A percentile compares a stretch with the other conserved stretches of the same genome.
phyloP scores from a whole-genome alignment of 2,113 vertebrate genomes.

The Hippopotamus amphibius region DNA sequence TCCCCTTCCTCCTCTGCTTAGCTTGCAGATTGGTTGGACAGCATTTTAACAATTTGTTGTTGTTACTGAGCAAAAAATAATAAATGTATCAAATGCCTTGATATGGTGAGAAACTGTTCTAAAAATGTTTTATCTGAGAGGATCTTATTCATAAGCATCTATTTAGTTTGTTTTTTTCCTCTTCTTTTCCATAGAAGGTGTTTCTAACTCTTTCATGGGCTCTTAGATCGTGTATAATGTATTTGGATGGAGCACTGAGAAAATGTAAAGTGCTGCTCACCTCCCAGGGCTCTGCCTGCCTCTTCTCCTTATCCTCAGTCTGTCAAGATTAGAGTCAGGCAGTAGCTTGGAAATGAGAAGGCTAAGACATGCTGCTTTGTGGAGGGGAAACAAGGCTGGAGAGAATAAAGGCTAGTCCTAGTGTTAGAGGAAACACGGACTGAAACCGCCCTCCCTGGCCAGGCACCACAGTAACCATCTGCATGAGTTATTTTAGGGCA shows the following conservation, averaged over 20 bases:
- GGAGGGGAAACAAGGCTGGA: not conserved
- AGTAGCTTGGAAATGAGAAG: not conserved
- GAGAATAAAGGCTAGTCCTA: not conserved
- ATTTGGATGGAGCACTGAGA: not conserved
- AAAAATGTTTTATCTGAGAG: conserved; percentile 66
- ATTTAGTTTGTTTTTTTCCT: not conserved
- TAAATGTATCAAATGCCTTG: conserved; percentile 60
- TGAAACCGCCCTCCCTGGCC: no score
- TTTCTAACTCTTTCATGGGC: not conserved
- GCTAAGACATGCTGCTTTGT: not conserved
- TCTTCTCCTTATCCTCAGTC: not conserved
- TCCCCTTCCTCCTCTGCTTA: conserved; percentile 67
- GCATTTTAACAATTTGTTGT: conserved; percentile 76
- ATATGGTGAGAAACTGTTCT: conserved; percentile 64
- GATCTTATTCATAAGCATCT: conserved; percentile 58
- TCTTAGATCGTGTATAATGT: not conserved
- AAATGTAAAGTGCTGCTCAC: not conserved
- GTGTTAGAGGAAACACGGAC: no score
- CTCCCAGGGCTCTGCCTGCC: not conserved
- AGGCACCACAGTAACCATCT: no score
- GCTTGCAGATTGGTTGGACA: conserved; percentile 63
- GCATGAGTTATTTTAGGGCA: no score
- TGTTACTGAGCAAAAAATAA: conserved; percentile 73
- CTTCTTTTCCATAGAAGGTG: not conserved
- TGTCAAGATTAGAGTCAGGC: not conserved